Evolutionary conservation across 2,888 invertebrate species (phyloP), one percentile per base, ranked within the genome.

Genomic region (Danaus chrysippus): DNA sequence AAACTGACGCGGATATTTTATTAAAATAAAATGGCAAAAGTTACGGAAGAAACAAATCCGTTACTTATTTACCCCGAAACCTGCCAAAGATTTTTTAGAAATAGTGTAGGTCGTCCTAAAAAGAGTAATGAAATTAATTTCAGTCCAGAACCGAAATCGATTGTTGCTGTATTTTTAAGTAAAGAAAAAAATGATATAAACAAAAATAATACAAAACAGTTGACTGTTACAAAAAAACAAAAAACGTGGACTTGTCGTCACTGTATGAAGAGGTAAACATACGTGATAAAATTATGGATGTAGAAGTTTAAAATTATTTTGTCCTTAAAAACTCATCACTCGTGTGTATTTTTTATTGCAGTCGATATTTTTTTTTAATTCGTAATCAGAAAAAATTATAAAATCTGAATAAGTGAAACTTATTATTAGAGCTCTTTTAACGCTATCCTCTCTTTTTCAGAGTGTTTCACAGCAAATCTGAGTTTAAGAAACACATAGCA

Each of bases 401-500:
- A 23, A 23, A 23, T 34, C 8, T 34, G 6, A 34, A 34, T 34
- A 34, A 34, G 23, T 34, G 23, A 6, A 5, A 34, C 2, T 34
- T 5, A 34, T 34, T 34, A 34, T 8, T 5, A 34, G 8, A 34
- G 23, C 6, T 3, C 2, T 34, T 5, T 34, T 34, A 34, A 34
- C 23, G 56, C 23, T 11, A 52, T 44, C 23, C 41, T 56, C 64
- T 64, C 65, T 62, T 64, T 82, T 80, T 62, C 76, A 86, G 85
- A 63, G 74, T 42, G 12, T 42, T 70, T 64, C 68, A 82, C 72
- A 86, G 84, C 75, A 82, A 83, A 70, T 86, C 86, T 54, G 87
- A 89, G 68, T 79, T 87, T 58, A 78, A 83, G 62, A 81, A 86
- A 59, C 89, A 88, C 73, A 75, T 79, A 69, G 84, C 83, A 69